phyloP scores from a whole-genome alignment of 2,797 vertebrate species.

The Pseudochaenichthys georgianus region DNA sequence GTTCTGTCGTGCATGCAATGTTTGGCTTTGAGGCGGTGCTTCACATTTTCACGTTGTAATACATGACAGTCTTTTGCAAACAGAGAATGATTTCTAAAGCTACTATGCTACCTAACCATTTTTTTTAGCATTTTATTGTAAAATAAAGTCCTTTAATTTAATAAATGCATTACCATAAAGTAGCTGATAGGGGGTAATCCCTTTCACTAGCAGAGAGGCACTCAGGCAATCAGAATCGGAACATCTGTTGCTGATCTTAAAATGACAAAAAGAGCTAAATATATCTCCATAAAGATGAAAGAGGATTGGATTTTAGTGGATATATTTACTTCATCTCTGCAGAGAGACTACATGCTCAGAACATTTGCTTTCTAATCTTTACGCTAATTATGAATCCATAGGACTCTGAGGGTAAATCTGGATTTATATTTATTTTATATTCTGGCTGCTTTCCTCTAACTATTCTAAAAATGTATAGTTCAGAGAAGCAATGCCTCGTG shows the following conservation, averaged over 20 bases:
- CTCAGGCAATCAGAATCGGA: constrained; percentile 39
- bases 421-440: not conserved
- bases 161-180: constrained; percentile 9
- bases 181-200: constrained; percentile 20
- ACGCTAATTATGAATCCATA: not conserved
- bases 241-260: constrained; percentile 52
- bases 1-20: constrained; percentile 10
- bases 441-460: not conserved
- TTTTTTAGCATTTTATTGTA: not conserved
- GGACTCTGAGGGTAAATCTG: not conserved
- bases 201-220: constrained; percentile 11
- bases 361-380: constrained; percentile 1
- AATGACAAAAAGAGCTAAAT: constrained; percentile 38
- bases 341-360: not conserved
- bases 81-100: not conserved
- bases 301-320: constrained; percentile 13
- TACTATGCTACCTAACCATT: constrained; percentile 4
- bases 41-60: not conserved
- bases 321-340: constrained; percentile 45
- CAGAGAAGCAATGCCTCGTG: constrained; percentile 25
- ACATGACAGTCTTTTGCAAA: constrained; percentile 1
- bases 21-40: constrained; percentile 8
- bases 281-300: constrained; percentile 28
- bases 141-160: constrained; percentile 10
- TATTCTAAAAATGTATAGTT: constrained; percentile 26